Evolutionary conservation across 1,140 invertebrate genomes (phyloP).

Genomic region (Hyphantria cunea): DNA sequence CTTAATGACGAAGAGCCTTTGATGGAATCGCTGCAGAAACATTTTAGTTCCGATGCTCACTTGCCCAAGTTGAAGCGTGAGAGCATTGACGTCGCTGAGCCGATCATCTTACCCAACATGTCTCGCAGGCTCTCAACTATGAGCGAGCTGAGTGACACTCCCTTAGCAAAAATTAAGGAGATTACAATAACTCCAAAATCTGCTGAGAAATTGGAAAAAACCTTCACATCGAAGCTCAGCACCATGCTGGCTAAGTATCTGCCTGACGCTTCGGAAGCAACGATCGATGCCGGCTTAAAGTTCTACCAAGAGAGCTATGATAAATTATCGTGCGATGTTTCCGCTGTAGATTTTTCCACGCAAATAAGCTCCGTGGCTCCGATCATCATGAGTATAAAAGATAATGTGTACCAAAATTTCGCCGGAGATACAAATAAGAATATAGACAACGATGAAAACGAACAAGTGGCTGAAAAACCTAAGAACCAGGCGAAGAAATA

Average conservation of each 20-base stretch:
- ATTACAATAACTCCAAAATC: slow-evolving; percentile 50
- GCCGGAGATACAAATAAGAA: slow-evolving; percentile 65
- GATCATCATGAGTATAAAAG: slow-evolving; percentile 75
- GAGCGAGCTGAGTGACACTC: slow-evolving; percentile 55
- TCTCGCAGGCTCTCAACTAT: slow-evolving; percentile 66
- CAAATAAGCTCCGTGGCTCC: slow-evolving; percentile 71
- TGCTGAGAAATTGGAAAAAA: slow-evolving; percentile 59
- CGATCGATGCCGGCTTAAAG: slow-evolving; percentile 59
- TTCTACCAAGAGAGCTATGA: slow-evolving; percentile 60
- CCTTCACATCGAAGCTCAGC: slow-evolving; percentile 55
- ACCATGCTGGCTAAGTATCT: slow-evolving; percentile 52
- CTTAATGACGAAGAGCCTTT: slow-evolving; percentile 67
- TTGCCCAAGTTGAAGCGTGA: slow-evolving; percentile 68
- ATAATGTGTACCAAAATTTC: slow-evolving; percentile 75
- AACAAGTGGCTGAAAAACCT: slow-evolving; percentile 59
- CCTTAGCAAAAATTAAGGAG: slow-evolving; percentile 54
- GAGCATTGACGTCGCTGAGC: slow-evolving; percentile 71
- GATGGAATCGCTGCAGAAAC: slow-evolving; percentile 71
- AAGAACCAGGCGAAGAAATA: slow-evolving; percentile 72
- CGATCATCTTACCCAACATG: slow-evolving; percentile 68
- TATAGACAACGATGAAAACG: slow-evolving; percentile 68
- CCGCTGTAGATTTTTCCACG: slow-evolving; percentile 56
- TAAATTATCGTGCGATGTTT: slow-evolving; percentile 58
- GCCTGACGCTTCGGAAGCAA: slow-evolving; percentile 69
- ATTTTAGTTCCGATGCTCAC: slow-evolving; percentile 68